Evolutionary conservation across 2,888 invertebrate genomes (phyloP).

Genomic region (Lasius platythorax): DNA sequence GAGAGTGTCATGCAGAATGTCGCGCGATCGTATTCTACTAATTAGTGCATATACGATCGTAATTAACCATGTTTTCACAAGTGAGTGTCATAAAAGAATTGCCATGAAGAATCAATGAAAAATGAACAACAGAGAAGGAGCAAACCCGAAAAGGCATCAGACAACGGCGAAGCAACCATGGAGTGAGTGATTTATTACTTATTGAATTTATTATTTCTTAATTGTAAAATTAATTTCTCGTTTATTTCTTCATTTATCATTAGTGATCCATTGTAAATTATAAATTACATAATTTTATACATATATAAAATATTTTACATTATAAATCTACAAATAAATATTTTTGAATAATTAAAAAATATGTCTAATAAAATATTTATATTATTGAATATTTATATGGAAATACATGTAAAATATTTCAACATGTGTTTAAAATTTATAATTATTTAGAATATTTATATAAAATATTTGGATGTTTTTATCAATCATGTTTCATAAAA

Average conservation of each 20-base stretch:
- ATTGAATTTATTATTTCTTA: not conserved
- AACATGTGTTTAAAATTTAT: not conserved
- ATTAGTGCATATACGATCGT: not conserved
- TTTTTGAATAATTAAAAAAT: not conserved
- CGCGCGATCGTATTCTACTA: not conserved
- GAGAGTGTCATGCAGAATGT: not conserved
- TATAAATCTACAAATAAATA: not conserved
- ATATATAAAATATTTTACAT: not conserved
- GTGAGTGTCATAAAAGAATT: not conserved
- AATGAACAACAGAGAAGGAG: not conserved
- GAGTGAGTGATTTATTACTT: not conserved
- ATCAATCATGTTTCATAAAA: not conserved
- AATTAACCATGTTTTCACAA: not conserved
- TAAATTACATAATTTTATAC: not conserved
- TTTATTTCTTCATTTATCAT: not conserved
- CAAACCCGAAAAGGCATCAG: not conserved
- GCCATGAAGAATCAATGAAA: not conserved
- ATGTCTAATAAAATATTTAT: not conserved
- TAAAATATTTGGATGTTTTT: not conserved
- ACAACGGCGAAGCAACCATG: not conserved
- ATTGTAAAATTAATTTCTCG: not conserved
- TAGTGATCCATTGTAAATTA: not conserved
- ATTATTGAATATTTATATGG: not conserved
- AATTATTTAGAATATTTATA: not conserved
- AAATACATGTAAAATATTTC: not conserved